Conservation (phyloP, 1,140 invertebrate genomes). For the Ceratoteleas bidentatus region DNA sequence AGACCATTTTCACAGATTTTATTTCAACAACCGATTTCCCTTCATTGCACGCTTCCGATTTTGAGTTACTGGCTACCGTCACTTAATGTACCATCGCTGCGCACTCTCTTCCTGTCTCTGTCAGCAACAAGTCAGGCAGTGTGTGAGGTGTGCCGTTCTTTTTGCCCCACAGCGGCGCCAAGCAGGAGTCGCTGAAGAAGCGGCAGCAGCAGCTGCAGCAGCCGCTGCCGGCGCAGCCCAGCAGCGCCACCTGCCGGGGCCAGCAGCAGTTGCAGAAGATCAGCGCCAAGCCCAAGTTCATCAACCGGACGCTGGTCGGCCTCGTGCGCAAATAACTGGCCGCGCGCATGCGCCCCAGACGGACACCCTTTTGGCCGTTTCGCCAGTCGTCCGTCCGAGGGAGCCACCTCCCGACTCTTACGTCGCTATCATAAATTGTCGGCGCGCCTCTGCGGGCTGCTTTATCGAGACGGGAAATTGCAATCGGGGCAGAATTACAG, state of each 20-base stretch:
- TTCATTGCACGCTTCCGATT: no score
- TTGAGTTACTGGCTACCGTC: no score
- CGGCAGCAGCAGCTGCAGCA: slow-evolving; percentile 55
- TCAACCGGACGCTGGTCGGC: slow-evolving; percentile 71
- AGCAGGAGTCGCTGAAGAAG: slow-evolving; percentile 78
- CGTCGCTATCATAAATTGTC: no score
- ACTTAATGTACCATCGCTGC: slow-evolving; percentile 64
- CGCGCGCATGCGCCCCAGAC: slow-evolving; percentile 43
- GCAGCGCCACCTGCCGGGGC: slow-evolving; percentile 36
- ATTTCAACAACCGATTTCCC: no score
- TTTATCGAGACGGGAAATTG: no score
- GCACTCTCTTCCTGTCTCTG: slow-evolving; percentile 71
- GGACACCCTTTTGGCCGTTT: slow-evolving; percentile 35
- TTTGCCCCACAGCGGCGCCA: slow-evolving; percentile 78
- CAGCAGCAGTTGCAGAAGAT: slow-evolving; percentile 66
- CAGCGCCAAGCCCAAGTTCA: slow-evolving; percentile 70
- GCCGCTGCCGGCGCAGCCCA: slow-evolving; percentile 59
- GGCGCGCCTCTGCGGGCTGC: no score
- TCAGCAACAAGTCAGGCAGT: slow-evolving; percentile 74
- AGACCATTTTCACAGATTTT: no score
- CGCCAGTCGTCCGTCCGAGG: no score
- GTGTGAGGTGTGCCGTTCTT: slow-evolving; percentile 70
- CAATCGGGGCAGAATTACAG: no score
- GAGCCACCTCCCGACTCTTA: no score
- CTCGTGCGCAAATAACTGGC: slow-evolving; percentile 74